Evolutionary conservation across 2,797 vertebrate genomes (phyloP).

Genomic region (Graptemys geographica): DNA sequence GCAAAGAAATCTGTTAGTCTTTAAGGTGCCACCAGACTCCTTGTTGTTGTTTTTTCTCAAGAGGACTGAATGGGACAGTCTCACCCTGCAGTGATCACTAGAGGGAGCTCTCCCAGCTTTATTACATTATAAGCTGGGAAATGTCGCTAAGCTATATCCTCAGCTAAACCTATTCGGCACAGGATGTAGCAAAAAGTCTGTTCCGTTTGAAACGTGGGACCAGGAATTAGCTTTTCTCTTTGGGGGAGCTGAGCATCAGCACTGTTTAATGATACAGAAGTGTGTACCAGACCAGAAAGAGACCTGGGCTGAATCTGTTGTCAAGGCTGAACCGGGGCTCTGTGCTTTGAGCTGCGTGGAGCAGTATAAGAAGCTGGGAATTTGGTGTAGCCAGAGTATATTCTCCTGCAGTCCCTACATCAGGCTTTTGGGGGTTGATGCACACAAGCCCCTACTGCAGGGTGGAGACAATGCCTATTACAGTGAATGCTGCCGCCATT

Average conservation of each 20-base stretch:
- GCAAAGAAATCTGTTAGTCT: too few species aligned
- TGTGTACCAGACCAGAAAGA: background rate
- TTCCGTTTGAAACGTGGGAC: background rate
- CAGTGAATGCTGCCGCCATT: conserved; percentile 17
- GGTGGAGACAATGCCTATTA: background rate
- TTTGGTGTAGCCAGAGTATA: background rate
- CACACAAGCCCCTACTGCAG: background rate
- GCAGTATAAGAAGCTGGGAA: background rate
- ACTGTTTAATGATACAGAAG: background rate
- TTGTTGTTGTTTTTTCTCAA: background rate
- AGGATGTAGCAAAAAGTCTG: background rate
- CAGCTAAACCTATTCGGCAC: background rate
- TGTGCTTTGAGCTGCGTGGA: background rate
- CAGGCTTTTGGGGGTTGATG: background rate
- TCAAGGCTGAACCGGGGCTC: background rate
- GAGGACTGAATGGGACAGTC: background rate
- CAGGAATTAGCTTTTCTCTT: background rate
- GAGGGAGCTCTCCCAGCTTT: background rate
- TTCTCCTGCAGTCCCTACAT: background rate
- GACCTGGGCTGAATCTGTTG: background rate
- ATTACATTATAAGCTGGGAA: background rate
- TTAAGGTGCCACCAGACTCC: too few species aligned
- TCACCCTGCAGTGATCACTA: background rate
- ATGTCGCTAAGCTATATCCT: background rate
- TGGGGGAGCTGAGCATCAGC: background rate